Percentiles rank a stretch among this genome's conserved stretches.
These are phyloP conservation scores for Canis aureus DNA, from an alignment of 2,113 vertebrate genomes.

Conservation along the genomic window DNA sequence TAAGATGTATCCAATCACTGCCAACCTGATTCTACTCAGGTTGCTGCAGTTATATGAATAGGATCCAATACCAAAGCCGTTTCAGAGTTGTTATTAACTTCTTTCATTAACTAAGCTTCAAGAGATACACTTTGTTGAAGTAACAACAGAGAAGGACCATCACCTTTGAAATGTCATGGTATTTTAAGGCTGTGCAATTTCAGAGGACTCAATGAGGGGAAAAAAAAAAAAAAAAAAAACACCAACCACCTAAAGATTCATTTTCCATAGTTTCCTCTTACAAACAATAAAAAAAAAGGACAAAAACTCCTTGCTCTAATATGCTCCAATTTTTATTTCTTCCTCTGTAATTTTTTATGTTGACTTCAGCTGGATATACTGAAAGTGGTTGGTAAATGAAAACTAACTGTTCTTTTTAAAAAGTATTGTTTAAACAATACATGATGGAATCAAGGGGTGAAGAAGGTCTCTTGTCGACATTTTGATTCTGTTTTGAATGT, in stretches of 20 bases:
- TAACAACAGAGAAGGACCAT: constrained; percentile 83
- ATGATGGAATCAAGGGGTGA: constrained; percentile 16
- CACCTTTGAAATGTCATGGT: constrained; percentile 87
- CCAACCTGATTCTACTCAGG: constrained; percentile 70
- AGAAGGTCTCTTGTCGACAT: background rate
- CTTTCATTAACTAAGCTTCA: constrained; percentile 87
- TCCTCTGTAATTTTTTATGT: constrained; percentile 82
- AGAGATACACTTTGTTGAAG: constrained; percentile 85
- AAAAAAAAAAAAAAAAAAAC: constrained; percentile 65
- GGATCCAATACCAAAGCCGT: background rate
- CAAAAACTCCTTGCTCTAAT: constrained; percentile 65
- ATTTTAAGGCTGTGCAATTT: constrained; percentile 85
- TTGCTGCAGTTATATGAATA: constrained; percentile 26
- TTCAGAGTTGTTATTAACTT: constrained; percentile 82
- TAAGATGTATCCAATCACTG: constrained; percentile 63
- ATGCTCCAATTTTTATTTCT: constrained; percentile 85
- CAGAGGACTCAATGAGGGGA: constrained; percentile 80
- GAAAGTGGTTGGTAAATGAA: constrained; percentile 76
- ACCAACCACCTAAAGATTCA: constrained; percentile 73
- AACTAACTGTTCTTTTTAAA: constrained; percentile 72
- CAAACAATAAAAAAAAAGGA: background rate
- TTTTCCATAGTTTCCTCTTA: constrained; percentile 81
- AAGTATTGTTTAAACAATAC: constrained; percentile 66
- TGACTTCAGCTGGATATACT: constrained; percentile 82
- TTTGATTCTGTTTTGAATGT: constrained; percentile 43